Percentiles rank a stretch among this genome's conserved stretches.
These are phyloP conservation scores for Tokudaia tokunoshimensis DNA, from an alignment of 2,797 vertebrate genomes.

Conservation along the genomic window DNA sequence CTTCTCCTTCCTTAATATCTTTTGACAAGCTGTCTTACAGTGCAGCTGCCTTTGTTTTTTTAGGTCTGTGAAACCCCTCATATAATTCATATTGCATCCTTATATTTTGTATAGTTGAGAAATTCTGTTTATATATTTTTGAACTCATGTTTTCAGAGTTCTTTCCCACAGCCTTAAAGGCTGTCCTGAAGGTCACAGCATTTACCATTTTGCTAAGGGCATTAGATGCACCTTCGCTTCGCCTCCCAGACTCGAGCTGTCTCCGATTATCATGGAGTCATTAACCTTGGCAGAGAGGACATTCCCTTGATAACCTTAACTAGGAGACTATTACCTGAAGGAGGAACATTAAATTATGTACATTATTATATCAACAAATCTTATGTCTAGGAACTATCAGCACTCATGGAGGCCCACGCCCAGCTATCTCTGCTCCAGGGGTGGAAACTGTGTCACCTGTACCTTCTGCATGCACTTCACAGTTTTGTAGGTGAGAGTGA, in stretches of 20 bases:
- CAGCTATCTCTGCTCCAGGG: not conserved
- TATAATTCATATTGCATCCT: not conserved
- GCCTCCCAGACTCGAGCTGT: not conserved
- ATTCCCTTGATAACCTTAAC: not conserved
- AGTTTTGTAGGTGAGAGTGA: not conserved
- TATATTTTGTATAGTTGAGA: not conserved
- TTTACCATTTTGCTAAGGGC: not conserved
- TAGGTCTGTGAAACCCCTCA: not conserved
- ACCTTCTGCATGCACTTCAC: not conserved
- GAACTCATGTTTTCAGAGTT: not conserved
- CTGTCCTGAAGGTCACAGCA: not conserved
- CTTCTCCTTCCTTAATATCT: not conserved
- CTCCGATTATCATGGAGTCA: not conserved
- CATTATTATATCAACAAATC: not conserved
- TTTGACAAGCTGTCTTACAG: not conserved
- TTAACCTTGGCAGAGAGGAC: not conserved
- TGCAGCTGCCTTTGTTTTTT: not conserved
- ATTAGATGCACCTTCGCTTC: not conserved
- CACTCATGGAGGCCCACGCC: not conserved
- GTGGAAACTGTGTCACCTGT: not conserved
- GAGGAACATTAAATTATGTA: not conserved
- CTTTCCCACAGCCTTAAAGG: not conserved
- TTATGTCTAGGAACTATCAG: not conserved
- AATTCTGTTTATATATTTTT: not conserved
- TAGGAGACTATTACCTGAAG: not conserved